phyloP scores from a whole-genome alignment of 2,888 invertebrate species.

The Clistopyga incitator region DNA sequence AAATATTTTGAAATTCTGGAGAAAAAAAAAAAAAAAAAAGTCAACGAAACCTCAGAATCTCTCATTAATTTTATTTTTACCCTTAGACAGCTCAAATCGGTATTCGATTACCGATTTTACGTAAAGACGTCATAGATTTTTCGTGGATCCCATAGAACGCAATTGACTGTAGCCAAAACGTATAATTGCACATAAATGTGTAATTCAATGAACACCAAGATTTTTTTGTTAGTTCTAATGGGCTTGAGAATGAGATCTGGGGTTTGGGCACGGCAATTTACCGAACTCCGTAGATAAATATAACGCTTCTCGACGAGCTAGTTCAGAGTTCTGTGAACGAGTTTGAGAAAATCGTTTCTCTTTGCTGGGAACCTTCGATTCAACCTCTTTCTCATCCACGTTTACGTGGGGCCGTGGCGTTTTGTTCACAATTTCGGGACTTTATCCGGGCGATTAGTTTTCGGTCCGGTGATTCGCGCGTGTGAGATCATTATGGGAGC shows the following conservation, averaged over 20 bases:
- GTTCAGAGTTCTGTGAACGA: conserved; percentile 60
- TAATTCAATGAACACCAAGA: conserved; percentile 19
- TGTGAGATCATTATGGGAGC: conserved; percentile 41
- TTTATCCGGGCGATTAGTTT: conserved; percentile 59
- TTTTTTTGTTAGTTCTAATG: neutral
- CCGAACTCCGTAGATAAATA: conserved; percentile 41
- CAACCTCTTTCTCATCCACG: conserved; percentile 49
- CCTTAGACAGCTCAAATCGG: no score
- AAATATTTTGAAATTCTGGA: no score
- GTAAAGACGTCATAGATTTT: neutral
- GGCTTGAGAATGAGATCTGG: conserved; percentile 18
- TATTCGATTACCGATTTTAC: neutral
- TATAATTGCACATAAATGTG: neutral
- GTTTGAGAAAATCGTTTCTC: conserved; percentile 62
- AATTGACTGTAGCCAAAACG: neutral
- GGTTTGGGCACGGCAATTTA: conserved; percentile 51
- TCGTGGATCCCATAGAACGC: neutral
- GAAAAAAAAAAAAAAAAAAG: no score
- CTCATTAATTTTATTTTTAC: neutral
- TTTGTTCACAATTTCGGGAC: conserved; percentile 52
- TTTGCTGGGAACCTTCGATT: conserved; percentile 56
- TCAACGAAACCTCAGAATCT: no score
- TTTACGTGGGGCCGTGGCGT: conserved; percentile 8
- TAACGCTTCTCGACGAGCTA: conserved; percentile 53
- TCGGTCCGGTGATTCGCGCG: conserved; percentile 48